Base-by-base conservation (phyloP, 2,888 invertebrate genomes). In the Torymus auratus region DNA sequence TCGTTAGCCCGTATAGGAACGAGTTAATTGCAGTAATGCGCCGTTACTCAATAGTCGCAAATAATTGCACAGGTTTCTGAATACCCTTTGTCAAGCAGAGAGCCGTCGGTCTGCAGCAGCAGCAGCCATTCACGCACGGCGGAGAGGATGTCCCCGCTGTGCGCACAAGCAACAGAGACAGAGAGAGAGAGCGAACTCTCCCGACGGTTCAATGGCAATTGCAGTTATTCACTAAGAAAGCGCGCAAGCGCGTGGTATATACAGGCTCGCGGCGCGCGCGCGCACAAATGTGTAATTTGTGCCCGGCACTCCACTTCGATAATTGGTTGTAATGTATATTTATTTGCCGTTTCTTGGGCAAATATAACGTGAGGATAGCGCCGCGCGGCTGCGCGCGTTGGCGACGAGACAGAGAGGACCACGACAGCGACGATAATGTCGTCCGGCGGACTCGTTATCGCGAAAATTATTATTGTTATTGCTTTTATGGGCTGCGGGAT, bases 11-110 rank as follows among this genome's bases (percentile, higher is more conserved):
- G 41, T 41, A 67, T 56, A 78, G 70, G 20, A 81, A 74, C 74
- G 56, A 78, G 65, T 71, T 78, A 78, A 81, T 81, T 81, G 81
- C 78, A 53, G 23, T 75, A 81, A 81, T 81, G 61, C 56, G 67
- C 70, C 67, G 74, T 78, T 78, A 67, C 64, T 77, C 73, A 65
- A 73, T 65, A 67, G 61, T 62, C 62, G 55, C 60, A 67, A 74
- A 81, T 81, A 81, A 78, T 81, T 71, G 70, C 61, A n/a, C 64
- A 50, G 61, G n/a, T 69, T 56, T 74, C 53, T 75, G 70, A 78
- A 78, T 78, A 67, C 67, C 71, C 75, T 74, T 81, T 81, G 78
- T 61, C 61, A 56, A 64, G 41, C 41, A 41, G 41, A 5, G 41
- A 41, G 7, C 41, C 41, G 7, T 0, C 41, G 41, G 41, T 7